phyloP scores from a whole-genome alignment of 2,888 invertebrate genomes.

The Tipula lateralis region DNA sequence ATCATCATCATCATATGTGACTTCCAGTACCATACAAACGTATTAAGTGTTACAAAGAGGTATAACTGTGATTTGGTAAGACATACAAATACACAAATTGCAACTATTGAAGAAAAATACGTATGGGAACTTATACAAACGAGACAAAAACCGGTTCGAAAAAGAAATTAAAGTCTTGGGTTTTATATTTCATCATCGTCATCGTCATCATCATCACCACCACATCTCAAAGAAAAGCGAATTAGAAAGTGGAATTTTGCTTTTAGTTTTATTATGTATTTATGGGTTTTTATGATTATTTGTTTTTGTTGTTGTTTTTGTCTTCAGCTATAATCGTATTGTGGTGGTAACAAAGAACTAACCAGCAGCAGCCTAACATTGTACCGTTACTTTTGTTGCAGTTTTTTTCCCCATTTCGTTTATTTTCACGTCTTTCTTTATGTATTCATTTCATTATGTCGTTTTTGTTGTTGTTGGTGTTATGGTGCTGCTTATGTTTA shows the following conservation, averaged over 20 bases:
- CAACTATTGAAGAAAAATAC: background rate
- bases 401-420: background rate
- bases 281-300: background rate
- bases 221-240: background rate
- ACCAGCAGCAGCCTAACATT: background rate
- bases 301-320: background rate
- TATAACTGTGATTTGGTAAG: too few species aligned
- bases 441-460: background rate
- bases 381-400: background rate
- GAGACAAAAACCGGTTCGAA: background rate
- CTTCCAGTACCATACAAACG: too few species aligned
- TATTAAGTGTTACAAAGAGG: too few species aligned
- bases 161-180: background rate
- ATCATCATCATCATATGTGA: too few species aligned
- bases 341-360: background rate
- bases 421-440: background rate
- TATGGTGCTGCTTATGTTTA: background rate
- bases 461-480: background rate
- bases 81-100: background rate
- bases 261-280: background rate
- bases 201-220: background rate
- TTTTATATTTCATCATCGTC: background rate
- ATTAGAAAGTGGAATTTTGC: slow-evolving; percentile 19
- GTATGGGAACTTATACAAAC: background rate
- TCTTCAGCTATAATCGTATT: too few species aligned